A percentile compares a stretch with the other conserved stretches of the same genome.
Conservation (phyloP, 2,888 invertebrate species). For the Chrysodeixis includens region DNA sequence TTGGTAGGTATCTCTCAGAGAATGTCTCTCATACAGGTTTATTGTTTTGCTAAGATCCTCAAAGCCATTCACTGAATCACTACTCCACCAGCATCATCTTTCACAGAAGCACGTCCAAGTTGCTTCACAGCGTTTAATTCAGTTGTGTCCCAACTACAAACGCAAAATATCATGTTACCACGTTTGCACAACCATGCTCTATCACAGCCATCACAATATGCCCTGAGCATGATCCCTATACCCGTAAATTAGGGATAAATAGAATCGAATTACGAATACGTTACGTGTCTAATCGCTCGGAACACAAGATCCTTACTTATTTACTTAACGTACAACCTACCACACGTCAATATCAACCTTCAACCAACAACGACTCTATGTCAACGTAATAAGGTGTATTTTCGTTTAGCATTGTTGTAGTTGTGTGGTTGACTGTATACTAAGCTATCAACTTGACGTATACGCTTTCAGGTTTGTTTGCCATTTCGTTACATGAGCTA, state of each 20-base stretch:
- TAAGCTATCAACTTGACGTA: constrained; percentile 9
- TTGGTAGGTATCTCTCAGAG: no score
- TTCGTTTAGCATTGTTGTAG: background rate
- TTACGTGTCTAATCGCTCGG: constrained; percentile 13
- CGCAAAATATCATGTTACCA: no score
- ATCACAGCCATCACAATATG: no score
- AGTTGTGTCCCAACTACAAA: no score
- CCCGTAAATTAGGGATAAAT: constrained; percentile 1
- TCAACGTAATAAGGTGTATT: background rate
- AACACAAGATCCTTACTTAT: constrained; percentile 9
- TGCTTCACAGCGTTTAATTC: no score
- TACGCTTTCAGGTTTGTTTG: constrained; percentile 38
- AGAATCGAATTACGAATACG: constrained; percentile 6
- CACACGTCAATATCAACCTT: background rate
- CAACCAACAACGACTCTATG: background rate
- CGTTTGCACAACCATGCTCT: no score
- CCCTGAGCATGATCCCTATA: background rate
- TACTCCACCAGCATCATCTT: no score
- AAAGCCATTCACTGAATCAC: no score
- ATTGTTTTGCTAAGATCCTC: no score
- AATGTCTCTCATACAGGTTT: no score
- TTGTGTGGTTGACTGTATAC: background rate
- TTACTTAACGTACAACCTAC: constrained; percentile 12
- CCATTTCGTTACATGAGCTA: constrained; percentile 13
- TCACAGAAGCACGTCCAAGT: no score